Conservation (phyloP, 2,888 invertebrate genomes). For the Cephalotes varians region DNA sequence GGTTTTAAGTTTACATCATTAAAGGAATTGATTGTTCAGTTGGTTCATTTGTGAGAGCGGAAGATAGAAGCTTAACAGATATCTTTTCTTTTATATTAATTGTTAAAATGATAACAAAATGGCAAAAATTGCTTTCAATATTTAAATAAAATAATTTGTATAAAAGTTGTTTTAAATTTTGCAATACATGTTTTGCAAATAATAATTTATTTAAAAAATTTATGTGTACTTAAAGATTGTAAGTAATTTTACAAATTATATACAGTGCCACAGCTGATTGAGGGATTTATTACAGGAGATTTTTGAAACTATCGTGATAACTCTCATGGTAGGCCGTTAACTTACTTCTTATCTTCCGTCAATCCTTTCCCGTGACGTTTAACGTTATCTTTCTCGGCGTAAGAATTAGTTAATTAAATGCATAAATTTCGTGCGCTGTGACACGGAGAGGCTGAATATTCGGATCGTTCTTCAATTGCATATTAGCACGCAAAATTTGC, state of each 20-base stretch:
- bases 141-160: not conserved
- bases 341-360: conserved; percentile 41
- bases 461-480: conserved; percentile 39
- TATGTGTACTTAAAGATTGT: not conserved
- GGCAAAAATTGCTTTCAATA: not conserved
- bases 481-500: conserved; percentile 54
- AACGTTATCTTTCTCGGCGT: conserved; percentile 35
- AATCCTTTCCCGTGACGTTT: conserved; percentile 29
- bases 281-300: conserved; percentile 36
- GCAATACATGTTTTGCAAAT: not conserved
- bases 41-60: not conserved
- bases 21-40: not conserved
- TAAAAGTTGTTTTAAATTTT: not conserved
- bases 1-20: not conserved
- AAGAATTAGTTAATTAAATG: conserved; percentile 52
- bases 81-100: not conserved
- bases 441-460: conserved; percentile 36
- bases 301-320: conserved; percentile 32
- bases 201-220: not conserved
- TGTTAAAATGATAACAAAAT: not conserved
- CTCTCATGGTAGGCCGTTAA: conserved; percentile 15
- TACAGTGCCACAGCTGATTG: conserved; percentile 24
- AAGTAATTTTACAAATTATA: conserved; percentile 14
- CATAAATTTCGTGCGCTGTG: conserved; percentile 51
- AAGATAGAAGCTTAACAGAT: not conserved